Percentiles rank a stretch among this genome's conserved stretches.
Conservation (phyloP, 1,140 invertebrate species). For the Oncopeltus fasciatus region DNA sequence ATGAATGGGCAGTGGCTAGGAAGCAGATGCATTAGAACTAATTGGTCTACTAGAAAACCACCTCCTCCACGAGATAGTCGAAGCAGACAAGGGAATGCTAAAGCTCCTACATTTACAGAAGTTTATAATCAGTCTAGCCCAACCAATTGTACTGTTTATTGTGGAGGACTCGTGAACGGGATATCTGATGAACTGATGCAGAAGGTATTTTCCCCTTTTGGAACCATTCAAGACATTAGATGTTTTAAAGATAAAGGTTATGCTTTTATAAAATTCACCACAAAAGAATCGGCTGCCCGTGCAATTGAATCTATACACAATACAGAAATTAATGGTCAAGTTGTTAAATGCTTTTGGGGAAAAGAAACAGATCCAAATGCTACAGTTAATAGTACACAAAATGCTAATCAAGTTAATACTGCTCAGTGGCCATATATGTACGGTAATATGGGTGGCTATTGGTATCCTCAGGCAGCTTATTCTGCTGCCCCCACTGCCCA, state of each 20-base stretch:
- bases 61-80: conserved; percentile 44
- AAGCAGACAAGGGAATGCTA: conserved; percentile 33
- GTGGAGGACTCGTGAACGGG: conserved; percentile 86
- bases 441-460: conserved; percentile 16
- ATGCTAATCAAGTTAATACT: conserved; percentile 6
- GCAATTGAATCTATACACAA: conserved; percentile 95
- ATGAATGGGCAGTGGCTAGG: conserved; percentile 99
- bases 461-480: conserved; percentile 14
- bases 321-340: conserved; percentile 87
- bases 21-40: conserved; percentile 92
- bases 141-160: conserved; percentile 98
- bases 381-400: neutral
- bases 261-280: conserved; percentile 96
- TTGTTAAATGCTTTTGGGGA: conserved; percentile 98
- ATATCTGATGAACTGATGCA: conserved; percentile 92
- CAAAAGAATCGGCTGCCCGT: conserved; percentile 90
- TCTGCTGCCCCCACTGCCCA: neutral
- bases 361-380: conserved; percentile 47
- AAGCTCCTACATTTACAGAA: conserved; percentile 51
- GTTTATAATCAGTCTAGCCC: conserved; percentile 94
- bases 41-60: conserved; percentile 98
- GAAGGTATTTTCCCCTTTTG: conserved; percentile 86
- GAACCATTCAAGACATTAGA: conserved; percentile 90
- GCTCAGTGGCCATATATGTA: conserved; percentile 15
- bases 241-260: conserved; percentile 99